These are phyloP conservation scores for Acanthopleura granulata DNA, from an alignment of 2,888 invertebrate species.

Conservation along the genomic window DNA sequence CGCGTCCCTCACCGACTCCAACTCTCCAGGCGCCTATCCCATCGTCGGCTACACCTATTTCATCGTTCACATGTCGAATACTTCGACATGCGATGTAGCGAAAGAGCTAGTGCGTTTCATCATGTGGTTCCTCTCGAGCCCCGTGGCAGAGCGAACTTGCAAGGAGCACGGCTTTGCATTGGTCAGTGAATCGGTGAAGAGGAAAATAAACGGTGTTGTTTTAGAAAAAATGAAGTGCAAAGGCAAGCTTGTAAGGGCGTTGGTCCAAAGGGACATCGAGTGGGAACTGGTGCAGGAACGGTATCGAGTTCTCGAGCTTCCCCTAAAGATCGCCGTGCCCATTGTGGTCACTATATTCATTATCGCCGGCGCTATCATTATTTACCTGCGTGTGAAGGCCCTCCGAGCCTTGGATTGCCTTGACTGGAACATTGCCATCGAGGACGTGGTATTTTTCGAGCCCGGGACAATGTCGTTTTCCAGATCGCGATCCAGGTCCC, in stretches of 20 bases:
- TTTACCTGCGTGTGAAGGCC: slow-evolving; percentile 35
- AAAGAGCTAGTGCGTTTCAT: slow-evolving; percentile 58
- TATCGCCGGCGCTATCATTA: slow-evolving; percentile 6
- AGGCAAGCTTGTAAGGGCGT: slow-evolving; percentile 23
- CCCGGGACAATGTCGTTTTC: neutral
- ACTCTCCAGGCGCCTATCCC: slow-evolving; percentile 45
- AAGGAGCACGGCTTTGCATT: slow-evolving; percentile 43
- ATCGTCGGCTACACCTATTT: slow-evolving; percentile 61
- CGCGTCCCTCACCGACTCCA: slow-evolving; percentile 36
- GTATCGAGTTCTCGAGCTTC: slow-evolving; percentile 21
- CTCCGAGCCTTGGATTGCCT: slow-evolving; percentile 46
- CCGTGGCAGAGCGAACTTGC: slow-evolving; percentile 34
- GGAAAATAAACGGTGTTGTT: slow-evolving; percentile 33
- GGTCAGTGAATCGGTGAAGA: slow-evolving; percentile 35
- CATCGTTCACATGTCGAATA: slow-evolving; percentile 41
- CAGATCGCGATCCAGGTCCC: slow-evolving; percentile 8
- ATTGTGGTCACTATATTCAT: slow-evolving; percentile 20
- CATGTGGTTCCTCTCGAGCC: slow-evolving; percentile 48
- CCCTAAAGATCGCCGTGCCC: slow-evolving; percentile 28
- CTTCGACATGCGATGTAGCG: slow-evolving; percentile 45
- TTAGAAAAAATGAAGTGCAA: slow-evolving; percentile 49
- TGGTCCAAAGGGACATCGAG: slow-evolving; percentile 26
- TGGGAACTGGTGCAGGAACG: slow-evolving; percentile 23
- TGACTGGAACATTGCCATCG: slow-evolving; percentile 55
- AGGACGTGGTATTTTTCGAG: slow-evolving; percentile 46